Evolutionary conservation across 2,797 vertebrate species (phyloP), one percentile per base, ranked within the genome.

Genomic region (Myotis myotis): DNA sequence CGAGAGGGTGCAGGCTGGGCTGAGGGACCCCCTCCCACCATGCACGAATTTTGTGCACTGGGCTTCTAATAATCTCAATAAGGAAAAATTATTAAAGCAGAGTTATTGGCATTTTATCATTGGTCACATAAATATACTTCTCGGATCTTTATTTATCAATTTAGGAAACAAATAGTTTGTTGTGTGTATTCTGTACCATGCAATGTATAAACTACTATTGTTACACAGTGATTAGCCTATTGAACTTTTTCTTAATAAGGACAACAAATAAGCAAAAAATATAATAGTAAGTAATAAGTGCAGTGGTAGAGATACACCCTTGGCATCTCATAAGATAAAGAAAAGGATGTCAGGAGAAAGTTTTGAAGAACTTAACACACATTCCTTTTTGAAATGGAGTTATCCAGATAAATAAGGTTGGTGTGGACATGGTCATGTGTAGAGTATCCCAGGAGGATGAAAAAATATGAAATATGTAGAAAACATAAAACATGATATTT

Each of bases 201-300:
- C 30, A 87, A 33, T 68, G 68, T 88, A n/a, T 57, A 70, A 44
- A 19, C 81, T 85, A 75, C 19, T 94, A 12, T 30, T 51, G 13
- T 44, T 80, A 74, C 84, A 51, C 4, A n/a, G 2, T 51, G 36
- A 74, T 53, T 70, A 60, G 68, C 17, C 41, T 89, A 13, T 3
- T 75, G 51, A 47, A 60, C 22, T 82, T 81, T 95, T 87, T 81
- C 33, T 82, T 81, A 85, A 75, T 79, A 68, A 84, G 28, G 62
- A 41, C 11, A 85, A 81, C 15, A 85, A 74, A 51, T 66, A 51
- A 89, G 44, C 20, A 38, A 70, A 33, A 62, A 84, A 23, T 44
- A 53, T 70, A 76, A 86, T 30, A 72, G 17, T 23, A 78, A 44
- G 16, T 38, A 89, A 33, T 19, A 82, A 68, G 47, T 87, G 7